Evolutionary conservation across 2,888 invertebrate genomes (phyloP), one percentile per base, ranked within the genome.

Genomic region (Brachylomia viminalis): DNA sequence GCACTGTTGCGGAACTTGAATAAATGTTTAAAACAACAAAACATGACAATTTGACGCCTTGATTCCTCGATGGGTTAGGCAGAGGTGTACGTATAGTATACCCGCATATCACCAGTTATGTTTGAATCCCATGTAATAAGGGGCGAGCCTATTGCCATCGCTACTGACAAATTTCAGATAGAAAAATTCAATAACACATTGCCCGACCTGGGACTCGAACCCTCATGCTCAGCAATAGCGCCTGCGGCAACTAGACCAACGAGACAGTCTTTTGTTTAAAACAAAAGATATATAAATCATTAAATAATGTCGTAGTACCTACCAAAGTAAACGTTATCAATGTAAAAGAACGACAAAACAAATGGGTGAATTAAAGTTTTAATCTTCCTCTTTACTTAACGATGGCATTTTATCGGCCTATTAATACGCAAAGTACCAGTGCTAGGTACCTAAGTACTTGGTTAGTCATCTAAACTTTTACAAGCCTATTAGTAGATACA

Each of bases 1-100:
- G 54, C 73, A 20, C 27, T 69, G 8, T 85, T 85, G 54, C 73
- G 20, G n/a, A 79, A 80, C 17, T 27, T 64, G 47, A 66, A 56
- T 61, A 20, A 20, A 67, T 38, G 33, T 61, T 70, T 52, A 15
- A 66, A 70, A 70, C 10, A 52, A 64, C 20, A n/a, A 4, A 15
- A 62, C 15, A 15, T 61, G 23, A 11, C 5, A 11, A n/a, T n/a
- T n/a, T 23, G 0, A 38, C 17, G 5, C 5, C 17, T n/a, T 10
- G 10, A 42, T 62, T 62, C 5, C n/a, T 10, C 42, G 42, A 42
- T 10, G 10, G 0, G 10, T 10, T 42, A 42, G 42, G 10, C 42
- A 42, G 42, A 42, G 42, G 42, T 42, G 5, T 42, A 42, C 42
- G 10, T 42, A 42, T 33, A 23, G 13, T n/a, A 13, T 0, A 62